Evolutionary conservation across 2,888 invertebrate species (phyloP).

Genomic region (Microdon myrmicae): DNA sequence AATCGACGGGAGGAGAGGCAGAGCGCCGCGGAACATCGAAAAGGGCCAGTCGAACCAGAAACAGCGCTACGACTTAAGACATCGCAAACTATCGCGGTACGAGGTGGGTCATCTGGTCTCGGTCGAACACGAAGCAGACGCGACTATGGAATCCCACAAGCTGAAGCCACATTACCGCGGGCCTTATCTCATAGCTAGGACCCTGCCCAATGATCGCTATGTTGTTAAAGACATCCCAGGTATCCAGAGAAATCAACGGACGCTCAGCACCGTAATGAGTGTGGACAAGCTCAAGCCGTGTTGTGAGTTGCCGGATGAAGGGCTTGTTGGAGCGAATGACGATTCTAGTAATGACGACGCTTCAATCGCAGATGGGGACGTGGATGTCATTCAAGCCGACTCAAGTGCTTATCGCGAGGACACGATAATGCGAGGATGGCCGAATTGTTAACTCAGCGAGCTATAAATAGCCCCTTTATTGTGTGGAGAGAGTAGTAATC

Average conservation of each 20-base stretch:
- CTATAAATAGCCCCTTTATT: no score
- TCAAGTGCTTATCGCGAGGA: no score
- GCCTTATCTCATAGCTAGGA: conserved; percentile 53
- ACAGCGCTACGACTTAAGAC: not conserved
- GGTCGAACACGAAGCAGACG: conserved; percentile 10
- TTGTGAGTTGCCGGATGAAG: conserved; percentile 12
- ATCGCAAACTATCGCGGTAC: conserved; percentile 3
- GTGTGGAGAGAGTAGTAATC: no score
- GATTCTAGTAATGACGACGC: no score
- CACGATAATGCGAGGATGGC: no score
- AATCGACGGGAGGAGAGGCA: not conserved
- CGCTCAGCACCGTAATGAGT: conserved; percentile 1
- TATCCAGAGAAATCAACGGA: conserved; percentile 10
- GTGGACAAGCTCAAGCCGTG: conserved; percentile 20
- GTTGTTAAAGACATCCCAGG: conserved; percentile 45
- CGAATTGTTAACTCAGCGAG: no score
- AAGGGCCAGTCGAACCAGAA: not conserved
- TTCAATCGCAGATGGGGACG: no score
- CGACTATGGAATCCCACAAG: conserved; percentile 51
- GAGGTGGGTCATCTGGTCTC: conserved; percentile 4
- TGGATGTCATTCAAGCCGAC: no score
- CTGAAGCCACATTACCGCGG: conserved; percentile 53
- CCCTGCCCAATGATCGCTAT: conserved; percentile 54
- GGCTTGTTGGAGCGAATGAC: not conserved
- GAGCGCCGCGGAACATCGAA: conserved; percentile 7